Conservation (phyloP, 2,888 invertebrate species). For the Monochamus alternatus region DNA sequence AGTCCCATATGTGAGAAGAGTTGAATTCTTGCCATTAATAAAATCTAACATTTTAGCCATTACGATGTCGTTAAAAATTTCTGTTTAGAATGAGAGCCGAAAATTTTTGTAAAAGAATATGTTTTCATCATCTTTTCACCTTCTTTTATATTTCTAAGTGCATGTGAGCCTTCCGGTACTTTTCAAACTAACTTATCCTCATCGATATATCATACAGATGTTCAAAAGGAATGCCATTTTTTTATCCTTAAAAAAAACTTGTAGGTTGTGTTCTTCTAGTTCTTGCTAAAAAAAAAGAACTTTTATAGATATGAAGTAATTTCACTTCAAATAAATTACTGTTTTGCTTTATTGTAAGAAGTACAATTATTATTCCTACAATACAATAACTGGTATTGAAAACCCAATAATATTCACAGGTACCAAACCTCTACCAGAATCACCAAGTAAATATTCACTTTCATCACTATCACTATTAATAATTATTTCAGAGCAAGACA, state of each 20-base stretch:
- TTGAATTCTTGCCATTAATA: conserved; percentile 79
- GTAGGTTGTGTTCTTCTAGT: conserved; percentile 35
- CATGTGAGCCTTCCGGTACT: conserved; percentile 55
- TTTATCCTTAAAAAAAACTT: conserved; percentile 55
- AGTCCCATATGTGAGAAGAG: conserved; percentile 90
- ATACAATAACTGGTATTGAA: no score
- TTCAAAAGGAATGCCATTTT: conserved; percentile 43
- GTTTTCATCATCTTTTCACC: conserved; percentile 54
- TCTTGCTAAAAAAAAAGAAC: conserved; percentile 29
- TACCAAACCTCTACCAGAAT: not conserved
- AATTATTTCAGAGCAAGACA: not conserved
- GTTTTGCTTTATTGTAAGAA: no score
- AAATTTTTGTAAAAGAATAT: conserved; percentile 64
- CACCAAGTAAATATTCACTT: not conserved
- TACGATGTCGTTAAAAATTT: conserved; percentile 63
- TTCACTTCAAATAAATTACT: not conserved
- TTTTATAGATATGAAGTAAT: no score
- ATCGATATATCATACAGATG: conserved; percentile 58
- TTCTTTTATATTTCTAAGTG: conserved; percentile 54
- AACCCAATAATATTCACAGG: no score
- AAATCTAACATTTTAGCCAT: conserved; percentile 64
- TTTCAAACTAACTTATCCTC: conserved; percentile 53
- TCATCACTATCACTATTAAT: not conserved
- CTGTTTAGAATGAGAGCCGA: conserved; percentile 59
- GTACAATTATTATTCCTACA: no score